Evolutionary conservation across 1,140 invertebrate genomes (phyloP), one percentile per base, ranked within the genome.

Genomic region (Gryon sp.): DNA sequence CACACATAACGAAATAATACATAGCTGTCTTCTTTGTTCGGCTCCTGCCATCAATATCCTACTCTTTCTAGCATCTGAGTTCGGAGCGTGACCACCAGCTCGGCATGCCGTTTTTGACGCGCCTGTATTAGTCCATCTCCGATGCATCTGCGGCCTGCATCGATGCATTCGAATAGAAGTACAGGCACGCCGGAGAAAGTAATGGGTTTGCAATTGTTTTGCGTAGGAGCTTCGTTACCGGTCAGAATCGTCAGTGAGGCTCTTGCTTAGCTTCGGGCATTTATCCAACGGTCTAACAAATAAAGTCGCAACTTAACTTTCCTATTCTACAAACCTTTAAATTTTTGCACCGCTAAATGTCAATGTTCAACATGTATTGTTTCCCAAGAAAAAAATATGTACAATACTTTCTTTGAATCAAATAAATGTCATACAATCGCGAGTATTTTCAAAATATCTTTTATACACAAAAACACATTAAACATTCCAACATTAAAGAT

Each of bases 141-240:
- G 40, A 26, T 55, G 74, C 74, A 77, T 77, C 74, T 45, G 66
- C 60, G 53, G 53, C 41, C 41, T 62, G 74, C 24, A 66, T 72
- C 60, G 66, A 68, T 66, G 66, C 65, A 65, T 63, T 68, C 50
- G 73, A 63, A 70, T 65, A 46, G 45, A n/a, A n/a, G 45, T 46
- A 63, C 36, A 68, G 66, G 57, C 46, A 68, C 70, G 59, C 59
- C 73, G 80, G 85, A 84, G 85, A 87, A 87, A 87, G 85, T 87
- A 84, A 87, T 85, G 78, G 84, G 80, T 84, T 84, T 84, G 84
- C 84, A 83, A 86, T 87, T 87, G 83, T 87, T 85, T 86, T 83
- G 81, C 83, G 83, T 83, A 83, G 81, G 80, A 83, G 78, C 80
- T 79, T 78, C 72, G 68, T 79, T 79, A 76, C 73, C 46, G 68